These are phyloP conservation scores for Dendronephthya gigantea DNA, from an alignment of 64 coral and sea anemone species.

Conservation along the genomic window DNA sequence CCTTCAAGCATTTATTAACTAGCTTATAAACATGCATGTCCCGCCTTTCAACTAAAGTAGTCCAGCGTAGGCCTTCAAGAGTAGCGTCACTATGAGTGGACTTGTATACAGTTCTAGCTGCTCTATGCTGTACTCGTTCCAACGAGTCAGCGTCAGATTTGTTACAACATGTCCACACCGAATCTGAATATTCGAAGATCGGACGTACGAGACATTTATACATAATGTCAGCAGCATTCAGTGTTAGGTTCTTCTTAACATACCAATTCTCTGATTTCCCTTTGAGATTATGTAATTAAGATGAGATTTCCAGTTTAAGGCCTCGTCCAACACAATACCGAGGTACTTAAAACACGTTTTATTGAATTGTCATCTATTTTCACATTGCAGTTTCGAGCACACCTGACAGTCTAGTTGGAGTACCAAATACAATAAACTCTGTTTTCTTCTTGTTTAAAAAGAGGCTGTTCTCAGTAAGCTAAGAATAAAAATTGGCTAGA, in stretches of 20 bases:
- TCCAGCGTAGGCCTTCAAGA: not conserved
- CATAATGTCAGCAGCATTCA: not conserved
- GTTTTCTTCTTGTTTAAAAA: not conserved
- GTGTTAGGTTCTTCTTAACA: not conserved
- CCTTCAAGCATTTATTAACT: conserved; percentile 20
- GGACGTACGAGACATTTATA: not conserved
- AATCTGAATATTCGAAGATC: not conserved
- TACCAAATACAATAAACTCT: not conserved
- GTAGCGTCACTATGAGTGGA: conserved; percentile 12
- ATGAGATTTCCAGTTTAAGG: too few species aligned
- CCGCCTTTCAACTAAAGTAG: conserved; percentile 12
- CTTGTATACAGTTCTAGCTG: conserved; percentile 5
- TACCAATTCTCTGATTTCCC: not conserved
- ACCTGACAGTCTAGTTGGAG: not conserved
- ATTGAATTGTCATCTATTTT: too few species aligned
- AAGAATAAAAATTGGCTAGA: not conserved
- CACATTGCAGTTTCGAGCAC: too few species aligned
- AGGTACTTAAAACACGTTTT: too few species aligned
- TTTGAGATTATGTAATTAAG: not conserved
- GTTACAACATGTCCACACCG: conserved; percentile 11
- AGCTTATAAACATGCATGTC: conserved; percentile 16
- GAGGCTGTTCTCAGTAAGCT: not conserved
- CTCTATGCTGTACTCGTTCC: not conserved
- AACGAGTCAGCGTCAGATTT: conserved; percentile 10
- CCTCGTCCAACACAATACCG: too few species aligned